A percentile compares a stretch with the other conserved stretches of the same genome.
phyloP scores from a whole-genome alignment of 2,113 vertebrate species.

The Bagarius yarrelli region DNA sequence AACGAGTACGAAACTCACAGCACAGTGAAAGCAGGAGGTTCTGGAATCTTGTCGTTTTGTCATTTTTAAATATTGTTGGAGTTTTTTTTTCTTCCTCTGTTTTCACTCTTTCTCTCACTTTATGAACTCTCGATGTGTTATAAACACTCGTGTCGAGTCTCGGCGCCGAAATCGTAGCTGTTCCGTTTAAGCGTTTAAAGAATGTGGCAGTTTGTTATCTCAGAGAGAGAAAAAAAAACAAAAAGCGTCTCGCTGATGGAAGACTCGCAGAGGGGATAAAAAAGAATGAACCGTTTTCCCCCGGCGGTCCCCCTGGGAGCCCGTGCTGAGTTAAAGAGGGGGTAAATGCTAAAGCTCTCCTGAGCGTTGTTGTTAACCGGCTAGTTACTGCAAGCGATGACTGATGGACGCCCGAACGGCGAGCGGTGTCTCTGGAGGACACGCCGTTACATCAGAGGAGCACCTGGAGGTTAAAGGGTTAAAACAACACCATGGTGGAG shows the following conservation, averaged over 20 bases:
- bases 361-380: not conserved
- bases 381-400: conserved; percentile 12
- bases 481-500: not conserved
- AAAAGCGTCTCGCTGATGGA: conserved; percentile 3
- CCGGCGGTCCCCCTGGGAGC: conserved; percentile 13
- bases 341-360: not conserved
- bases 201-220: conserved; percentile 16
- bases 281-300: conserved; percentile 10
- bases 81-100: not conserved
- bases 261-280: not conserved
- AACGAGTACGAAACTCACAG: no score
- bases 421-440: not conserved
- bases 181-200: not conserved
- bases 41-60: no score
- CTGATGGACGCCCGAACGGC: not conserved
- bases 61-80: no score
- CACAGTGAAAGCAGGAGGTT: no score
- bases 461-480: not conserved
- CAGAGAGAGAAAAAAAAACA: not conserved
- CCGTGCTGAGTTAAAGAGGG: not conserved
- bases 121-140: not conserved
- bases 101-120: not conserved
- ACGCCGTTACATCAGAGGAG: not conserved
- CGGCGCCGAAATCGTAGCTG: not conserved
- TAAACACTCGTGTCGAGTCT: not conserved